Evolutionary conservation across 2,888 invertebrate genomes (phyloP).

Genomic region (Argyresthia albistria): DNA sequence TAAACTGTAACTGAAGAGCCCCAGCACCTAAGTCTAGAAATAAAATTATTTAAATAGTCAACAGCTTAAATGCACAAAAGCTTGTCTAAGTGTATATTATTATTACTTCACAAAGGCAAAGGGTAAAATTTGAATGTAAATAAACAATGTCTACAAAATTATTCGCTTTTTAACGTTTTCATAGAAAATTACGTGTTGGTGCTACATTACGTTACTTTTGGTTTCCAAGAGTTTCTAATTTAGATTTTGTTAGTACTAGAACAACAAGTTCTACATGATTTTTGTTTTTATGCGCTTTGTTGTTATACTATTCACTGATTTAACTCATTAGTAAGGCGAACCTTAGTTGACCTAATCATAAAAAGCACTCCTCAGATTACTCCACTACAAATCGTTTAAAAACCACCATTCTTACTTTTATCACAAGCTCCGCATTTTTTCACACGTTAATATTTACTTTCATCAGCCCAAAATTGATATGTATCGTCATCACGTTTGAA

Average conservation of each 20-base stretch:
- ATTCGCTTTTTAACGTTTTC: conserved; percentile 30
- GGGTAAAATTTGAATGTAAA: conserved; percentile 30
- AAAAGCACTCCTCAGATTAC: not conserved
- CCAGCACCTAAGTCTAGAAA: not conserved
- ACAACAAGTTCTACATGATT: not conserved
- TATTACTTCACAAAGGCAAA: conserved; percentile 39
- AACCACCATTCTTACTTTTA: conserved; percentile 35
- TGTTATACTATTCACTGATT: conserved; percentile 18
- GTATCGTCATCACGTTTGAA: conserved; percentile 60
- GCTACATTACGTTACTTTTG: not conserved
- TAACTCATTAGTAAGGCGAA: conserved; percentile 57
- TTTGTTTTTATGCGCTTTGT: not conserved
- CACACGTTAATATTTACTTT: conserved; percentile 30
- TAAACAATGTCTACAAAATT: conserved; percentile 36
- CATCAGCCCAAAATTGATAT: conserved; percentile 68
- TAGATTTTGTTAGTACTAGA: not conserved
- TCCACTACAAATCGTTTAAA: conserved; percentile 25
- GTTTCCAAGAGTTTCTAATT: conserved; percentile 18
- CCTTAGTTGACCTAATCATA: conserved; percentile 40
- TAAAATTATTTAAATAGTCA: conserved; percentile 55
- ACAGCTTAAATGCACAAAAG: conserved; percentile 68
- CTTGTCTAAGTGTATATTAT: conserved; percentile 32
- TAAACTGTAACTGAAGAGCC: not conserved
- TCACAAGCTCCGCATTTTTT: conserved; percentile 48
- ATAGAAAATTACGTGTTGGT: conserved; percentile 24